Base-by-base conservation (phyloP, 2,888 invertebrate species). In the Halictus quadricinctus region DNA sequence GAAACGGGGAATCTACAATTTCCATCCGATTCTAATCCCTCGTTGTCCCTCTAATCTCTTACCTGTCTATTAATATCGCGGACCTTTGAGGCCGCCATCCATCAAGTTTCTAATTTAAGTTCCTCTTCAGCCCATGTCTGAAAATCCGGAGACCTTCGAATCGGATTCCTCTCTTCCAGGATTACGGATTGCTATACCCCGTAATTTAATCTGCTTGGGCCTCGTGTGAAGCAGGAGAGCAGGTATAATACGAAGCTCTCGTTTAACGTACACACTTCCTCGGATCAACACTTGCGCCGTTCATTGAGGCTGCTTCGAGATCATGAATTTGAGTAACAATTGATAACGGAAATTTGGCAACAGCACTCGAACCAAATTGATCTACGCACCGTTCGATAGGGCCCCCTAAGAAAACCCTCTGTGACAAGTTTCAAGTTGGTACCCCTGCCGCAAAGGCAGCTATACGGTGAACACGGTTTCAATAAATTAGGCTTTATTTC, bases 71-170 rank as follows among this genome's bases (percentile, higher is more conserved):
- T 41, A 58, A 36, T 58, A 70, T 54, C 36, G 3, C 21, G 13
- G 7, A 7, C 54, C 46, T 50, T 18, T 50, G 25, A 73, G 21
- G 10, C 46, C 1, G 36, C 36, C 5, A 13, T n/a, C 41, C 58
- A 41, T 36, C 73, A 36, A 73, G 36, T 41, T 72, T 78, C 58
- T 29, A 79, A 79, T 72, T 46, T 41, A 13, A 72, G 69, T 36
- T 41, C 41, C 69, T 66, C 66, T 29, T 18, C 29, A 10, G 69
- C 21, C 21, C 41, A 10, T 41, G 10, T 12, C 10, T 18, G 69
- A 69, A 69, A 69, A 41, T 41, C 69, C 18, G 21, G 21, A 21
- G 69, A 36, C 69, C 41, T 69, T 41, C 41, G 69, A 41, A 41
- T 69, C 69, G 10, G 36, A 29, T 21, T 21, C 29, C 25, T 21